Evolutionary conservation across 2,113 vertebrate species (phyloP), one percentile per base, ranked within the genome.

Genomic region (Scomber japonicus): DNA sequence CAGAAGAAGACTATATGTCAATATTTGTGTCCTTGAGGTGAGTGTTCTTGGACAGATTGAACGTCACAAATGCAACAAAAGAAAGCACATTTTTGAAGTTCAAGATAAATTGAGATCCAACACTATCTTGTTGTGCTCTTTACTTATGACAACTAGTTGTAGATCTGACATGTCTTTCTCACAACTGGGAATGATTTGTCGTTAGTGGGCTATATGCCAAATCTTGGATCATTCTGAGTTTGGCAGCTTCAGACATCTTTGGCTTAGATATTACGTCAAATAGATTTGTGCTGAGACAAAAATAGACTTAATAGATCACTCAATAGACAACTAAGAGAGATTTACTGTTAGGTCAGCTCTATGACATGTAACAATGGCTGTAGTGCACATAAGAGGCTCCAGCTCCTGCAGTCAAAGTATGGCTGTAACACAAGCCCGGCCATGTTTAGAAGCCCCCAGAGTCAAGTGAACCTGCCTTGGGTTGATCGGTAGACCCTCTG

Each of bases 351-450:
- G 48, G 50, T 79, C 46, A 6, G 8, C 46, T 68, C 19, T 44
- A 4, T 51, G 55, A 81, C 62, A 57, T n/a, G 35, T 35, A 64
- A 80, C 55, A 64, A 35, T 44, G 48, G 35, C 14, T 45, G 13
- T 35, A 54, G n/a, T 65, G 66, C 54, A 49, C 15, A 59, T 59
- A 71, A 71, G 48, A 76, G 68, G 31, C 11, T 70, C 31, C 75
- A 82, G 84, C 72, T 85, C 69, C 16, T 78, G 71, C 49, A 56
- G 74, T 75, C 24, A 73, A 73, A 78, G 56, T 59, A 49, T 40
- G 6, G 45, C 48, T 55, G 31, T 24, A 67, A 40, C 51, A 81
- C 44, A 82, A 56, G 56, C 48, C n/a, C 5, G 56, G 35, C 46
- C 50, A 17, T 78, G 62, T 80, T 74, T 72, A 78, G 64, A 79